Evolutionary conservation across 2,888 invertebrate genomes (phyloP).

Genomic region (Homarus gammarus): DNA sequence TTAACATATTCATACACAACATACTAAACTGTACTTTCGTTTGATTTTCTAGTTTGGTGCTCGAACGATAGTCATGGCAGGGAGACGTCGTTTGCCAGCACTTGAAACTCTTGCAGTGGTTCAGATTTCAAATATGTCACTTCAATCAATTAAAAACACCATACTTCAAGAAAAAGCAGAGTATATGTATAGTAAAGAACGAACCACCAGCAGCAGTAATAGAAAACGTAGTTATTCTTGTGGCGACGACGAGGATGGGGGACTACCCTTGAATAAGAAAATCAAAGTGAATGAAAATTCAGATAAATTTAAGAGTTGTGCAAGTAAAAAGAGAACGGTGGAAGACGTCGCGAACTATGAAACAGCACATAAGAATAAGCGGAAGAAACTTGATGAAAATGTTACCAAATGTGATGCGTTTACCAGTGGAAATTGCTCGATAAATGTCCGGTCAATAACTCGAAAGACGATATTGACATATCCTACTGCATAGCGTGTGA

Average conservation of each 20-base stretch:
- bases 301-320: background rate
- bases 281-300: background rate
- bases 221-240: constrained; percentile 43
- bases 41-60: background rate
- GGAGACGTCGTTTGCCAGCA: background rate
- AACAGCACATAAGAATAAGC: background rate
- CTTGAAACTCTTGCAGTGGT: constrained; percentile 7
- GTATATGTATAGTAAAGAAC: constrained; percentile 8
- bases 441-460: background rate
- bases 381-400: background rate
- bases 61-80: constrained; percentile 5
- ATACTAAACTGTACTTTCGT: background rate
- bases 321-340: background rate
- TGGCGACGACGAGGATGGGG: background rate
- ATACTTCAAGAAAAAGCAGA: constrained; percentile 4
- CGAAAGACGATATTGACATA: constrained; percentile 12
- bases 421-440: background rate
- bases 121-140: background rate
- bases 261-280: background rate
- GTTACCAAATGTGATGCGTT: background rate
- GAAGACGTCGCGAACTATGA: background rate
- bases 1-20: no score
- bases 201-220: background rate
- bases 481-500: background rate
- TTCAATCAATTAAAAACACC: constrained; percentile 27